A percentile compares a stretch with the other conserved stretches of the same genome.
Conservation (phyloP, 2,113 vertebrate species). For the Neodontobutis hainanensis region DNA sequence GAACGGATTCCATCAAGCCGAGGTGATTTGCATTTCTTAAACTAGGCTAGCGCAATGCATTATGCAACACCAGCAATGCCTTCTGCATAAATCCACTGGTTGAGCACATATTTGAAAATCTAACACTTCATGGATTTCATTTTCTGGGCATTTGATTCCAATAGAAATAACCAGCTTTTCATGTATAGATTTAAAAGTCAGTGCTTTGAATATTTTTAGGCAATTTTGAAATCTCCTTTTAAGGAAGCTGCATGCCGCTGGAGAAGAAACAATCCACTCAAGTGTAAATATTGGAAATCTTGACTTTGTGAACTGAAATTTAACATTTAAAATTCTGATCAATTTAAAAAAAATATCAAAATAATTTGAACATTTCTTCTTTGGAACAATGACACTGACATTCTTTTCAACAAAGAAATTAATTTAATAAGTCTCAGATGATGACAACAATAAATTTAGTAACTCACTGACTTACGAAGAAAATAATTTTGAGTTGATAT, state of each 20-base stretch:
- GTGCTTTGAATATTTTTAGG: conserved; percentile 2
- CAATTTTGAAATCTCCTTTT: conserved; percentile 1
- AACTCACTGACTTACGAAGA: too few relatives aligned
- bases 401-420: too few relatives aligned
- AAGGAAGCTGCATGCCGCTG: not conserved
- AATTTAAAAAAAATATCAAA: too few relatives aligned
- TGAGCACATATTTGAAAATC: conserved; percentile 52
- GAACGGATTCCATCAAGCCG: conserved; percentile 66
- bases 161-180: conserved; percentile 9
- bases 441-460: too few relatives aligned
- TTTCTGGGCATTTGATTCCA: conserved; percentile 34
- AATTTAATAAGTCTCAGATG: too few relatives aligned
- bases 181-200: conserved; percentile 26
- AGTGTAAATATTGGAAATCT: not conserved
- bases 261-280: not conserved
- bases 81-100: conserved; percentile 58
- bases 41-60: conserved; percentile 60
- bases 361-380: too few relatives aligned
- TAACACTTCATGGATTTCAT: conserved; percentile 37
- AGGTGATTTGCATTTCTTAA: conserved; percentile 72
- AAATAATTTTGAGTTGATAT: too few relatives aligned
- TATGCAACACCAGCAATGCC: conserved; percentile 58
- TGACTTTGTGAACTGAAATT: too few relatives aligned
- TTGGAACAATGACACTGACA: too few relatives aligned
- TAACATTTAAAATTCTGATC: too few relatives aligned